phyloP scores from a whole-genome alignment of 1,140 invertebrate genomes.

The Amyelois transitella region DNA sequence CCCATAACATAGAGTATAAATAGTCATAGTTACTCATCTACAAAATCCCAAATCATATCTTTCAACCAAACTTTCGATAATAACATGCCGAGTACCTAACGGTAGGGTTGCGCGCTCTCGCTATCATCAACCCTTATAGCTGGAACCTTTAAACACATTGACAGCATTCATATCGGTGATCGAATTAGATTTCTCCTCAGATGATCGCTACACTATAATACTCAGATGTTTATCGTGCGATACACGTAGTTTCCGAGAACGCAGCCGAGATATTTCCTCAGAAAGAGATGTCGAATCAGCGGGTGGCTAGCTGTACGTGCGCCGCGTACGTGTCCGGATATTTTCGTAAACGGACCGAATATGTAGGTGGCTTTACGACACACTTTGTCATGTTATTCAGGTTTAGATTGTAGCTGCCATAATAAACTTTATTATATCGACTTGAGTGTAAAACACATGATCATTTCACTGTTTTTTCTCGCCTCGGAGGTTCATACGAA shows the following conservation, averaged over 20 bases:
- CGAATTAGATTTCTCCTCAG: background rate
- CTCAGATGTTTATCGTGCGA: background rate
- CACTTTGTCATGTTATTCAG: conserved; percentile 5
- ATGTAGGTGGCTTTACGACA: conserved; percentile 33
- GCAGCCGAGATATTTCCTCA: conserved; percentile 18
- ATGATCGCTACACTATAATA: background rate
- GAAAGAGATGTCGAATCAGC: conserved; percentile 24
- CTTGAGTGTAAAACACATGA: background rate
- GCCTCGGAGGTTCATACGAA: background rate
- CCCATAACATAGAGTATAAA: no score
- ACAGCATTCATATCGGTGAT: background rate
- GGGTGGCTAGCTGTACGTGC: conserved; percentile 13
- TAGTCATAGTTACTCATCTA: no score
- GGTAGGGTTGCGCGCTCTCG: no score
- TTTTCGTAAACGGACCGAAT: conserved; percentile 31
- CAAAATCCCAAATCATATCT: no score
- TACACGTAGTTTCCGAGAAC: conserved; percentile 12
- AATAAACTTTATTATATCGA: background rate
- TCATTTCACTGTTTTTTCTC: background rate
- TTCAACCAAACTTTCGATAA: no score
- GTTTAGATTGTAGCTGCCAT: background rate
- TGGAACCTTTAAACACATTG: no score
- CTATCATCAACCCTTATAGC: no score
- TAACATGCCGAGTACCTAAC: no score
- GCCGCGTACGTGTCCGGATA: conserved; percentile 30